These are phyloP conservation scores for Brachionus calyciflorus DNA, from an alignment of 1,140 invertebrate genomes.

Conservation along the genomic window DNA sequence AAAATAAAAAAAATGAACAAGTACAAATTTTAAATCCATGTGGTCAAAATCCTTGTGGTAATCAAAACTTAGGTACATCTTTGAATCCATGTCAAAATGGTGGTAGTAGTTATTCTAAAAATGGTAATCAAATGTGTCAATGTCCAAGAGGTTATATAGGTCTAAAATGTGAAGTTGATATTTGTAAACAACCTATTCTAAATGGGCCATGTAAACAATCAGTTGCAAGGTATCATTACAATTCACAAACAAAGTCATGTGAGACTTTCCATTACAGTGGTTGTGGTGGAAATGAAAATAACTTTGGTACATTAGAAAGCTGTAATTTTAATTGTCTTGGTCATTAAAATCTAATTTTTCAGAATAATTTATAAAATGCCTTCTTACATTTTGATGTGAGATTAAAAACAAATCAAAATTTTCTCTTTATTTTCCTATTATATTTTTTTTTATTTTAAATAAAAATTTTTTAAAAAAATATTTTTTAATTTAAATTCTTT, in stretches of 20 bases:
- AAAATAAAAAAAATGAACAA: conserved; percentile 22
- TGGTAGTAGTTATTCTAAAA: background rate
- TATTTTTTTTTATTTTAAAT: too few species aligned
- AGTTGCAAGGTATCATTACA: conserved; percentile 25
- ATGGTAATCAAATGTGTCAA: conserved; percentile 32
- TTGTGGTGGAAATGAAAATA: conserved; percentile 41
- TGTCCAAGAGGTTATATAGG: conserved; percentile 45
- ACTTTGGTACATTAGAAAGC: conserved; percentile 36
- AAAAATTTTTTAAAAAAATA: too few species aligned
- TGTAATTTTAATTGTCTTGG: conserved; percentile 28
- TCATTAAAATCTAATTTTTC: background rate
- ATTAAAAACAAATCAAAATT: too few species aligned
- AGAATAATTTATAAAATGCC: background rate
- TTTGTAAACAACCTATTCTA: conserved; percentile 17
- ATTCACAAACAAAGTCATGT: conserved; percentile 28
- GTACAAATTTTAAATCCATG: background rate
- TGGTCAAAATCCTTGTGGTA: background rate
- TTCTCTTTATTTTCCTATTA: too few species aligned
- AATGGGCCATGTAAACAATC: conserved; percentile 32
- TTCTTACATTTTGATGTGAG: too few species aligned
- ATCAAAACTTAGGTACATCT: background rate
- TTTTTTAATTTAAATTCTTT: too few species aligned
- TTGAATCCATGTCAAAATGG: conserved; percentile 12
- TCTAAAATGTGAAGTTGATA: conserved; percentile 27
- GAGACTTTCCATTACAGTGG: background rate